phyloP scores from a whole-genome alignment of 2,797 vertebrate species.

The Onychomys torridus region DNA sequence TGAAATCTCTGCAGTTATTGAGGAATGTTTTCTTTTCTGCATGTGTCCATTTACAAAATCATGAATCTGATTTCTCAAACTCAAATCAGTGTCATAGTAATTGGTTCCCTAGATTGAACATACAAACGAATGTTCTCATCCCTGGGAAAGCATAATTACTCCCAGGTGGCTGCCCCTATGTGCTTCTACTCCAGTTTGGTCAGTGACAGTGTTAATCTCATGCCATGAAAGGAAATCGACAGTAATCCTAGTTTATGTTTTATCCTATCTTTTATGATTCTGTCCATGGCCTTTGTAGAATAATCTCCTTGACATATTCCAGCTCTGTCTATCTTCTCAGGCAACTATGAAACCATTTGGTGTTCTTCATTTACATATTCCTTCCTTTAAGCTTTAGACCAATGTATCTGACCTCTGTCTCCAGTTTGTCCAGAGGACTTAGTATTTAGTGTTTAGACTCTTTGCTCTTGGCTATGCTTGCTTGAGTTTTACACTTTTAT shows the following conservation, averaged over 20 bases:
- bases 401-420: neutral
- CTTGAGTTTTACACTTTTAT: neutral
- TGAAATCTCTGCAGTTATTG: neutral
- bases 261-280: neutral
- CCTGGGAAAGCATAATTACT: neutral
- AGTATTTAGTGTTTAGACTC: neutral
- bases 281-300: neutral
- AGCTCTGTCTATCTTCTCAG: neutral
- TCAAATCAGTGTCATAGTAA: neutral
- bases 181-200: neutral
- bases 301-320: neutral
- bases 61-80: slow-evolving; percentile 31
- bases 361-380: neutral
- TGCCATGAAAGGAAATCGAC: neutral
- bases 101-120: neutral
- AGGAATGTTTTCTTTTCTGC: neutral
- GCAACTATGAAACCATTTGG: neutral
- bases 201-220: too few relatives aligned
- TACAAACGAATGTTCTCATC: neutral
- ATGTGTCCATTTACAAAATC: neutral
- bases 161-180: neutral
- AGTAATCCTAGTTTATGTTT: neutral
- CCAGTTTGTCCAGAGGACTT: neutral
- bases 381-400: neutral
- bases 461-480: neutral